phyloP scores from a whole-genome alignment of 2,888 invertebrate genomes.

The Ennomos quercinarius region DNA sequence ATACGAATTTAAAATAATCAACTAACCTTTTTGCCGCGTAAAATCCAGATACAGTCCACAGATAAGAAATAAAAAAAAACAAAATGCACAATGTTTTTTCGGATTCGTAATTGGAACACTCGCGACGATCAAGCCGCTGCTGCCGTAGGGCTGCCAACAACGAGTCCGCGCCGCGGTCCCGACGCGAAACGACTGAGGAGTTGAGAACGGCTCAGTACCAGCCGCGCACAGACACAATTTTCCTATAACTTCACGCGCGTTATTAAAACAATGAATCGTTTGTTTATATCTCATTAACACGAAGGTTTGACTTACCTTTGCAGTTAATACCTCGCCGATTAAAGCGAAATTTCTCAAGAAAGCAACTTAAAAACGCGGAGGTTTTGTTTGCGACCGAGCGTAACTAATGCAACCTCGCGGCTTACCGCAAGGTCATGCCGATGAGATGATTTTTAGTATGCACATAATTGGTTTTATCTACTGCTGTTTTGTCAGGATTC shows the following conservation, averaged over 20 bases:
- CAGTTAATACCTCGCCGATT: slow-evolving; percentile 28
- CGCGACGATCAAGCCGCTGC: slow-evolving; percentile 56
- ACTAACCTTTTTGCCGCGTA: slow-evolving; percentile 61
- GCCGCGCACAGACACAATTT: slow-evolving; percentile 32
- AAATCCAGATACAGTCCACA: slow-evolving; percentile 75
- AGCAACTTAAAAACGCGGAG: slow-evolving; percentile 29
- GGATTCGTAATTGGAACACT: slow-evolving; percentile 64
- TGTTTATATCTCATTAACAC: slow-evolving; percentile 54
- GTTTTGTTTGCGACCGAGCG: slow-evolving; percentile 22
- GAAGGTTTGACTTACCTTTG: slow-evolving; percentile 41
- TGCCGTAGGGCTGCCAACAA: slow-evolving; percentile 40
- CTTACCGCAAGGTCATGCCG: slow-evolving; percentile 30
- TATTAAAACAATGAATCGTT: slow-evolving; percentile 54
- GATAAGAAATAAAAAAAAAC: slow-evolving; percentile 54
- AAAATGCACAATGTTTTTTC: slow-evolving; percentile 55
- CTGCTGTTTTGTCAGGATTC: slow-evolving; percentile 13
- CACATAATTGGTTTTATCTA: slow-evolving; percentile 35
- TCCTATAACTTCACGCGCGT: slow-evolving; percentile 33
- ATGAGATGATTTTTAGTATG: slow-evolving; percentile 32
- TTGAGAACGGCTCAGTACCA: slow-evolving; percentile 48
- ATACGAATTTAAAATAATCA: slow-evolving; percentile 30
- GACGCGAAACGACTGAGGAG: slow-evolving; percentile 54
- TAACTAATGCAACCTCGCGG: slow-evolving; percentile 16
- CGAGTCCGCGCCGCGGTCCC: slow-evolving; percentile 63
- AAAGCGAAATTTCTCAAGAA: slow-evolving; percentile 28